Evolutionary conservation across 2,797 vertebrate species (phyloP), one percentile per base, ranked within the genome.

Genomic region (Erpetoichthys calabaricus): DNA sequence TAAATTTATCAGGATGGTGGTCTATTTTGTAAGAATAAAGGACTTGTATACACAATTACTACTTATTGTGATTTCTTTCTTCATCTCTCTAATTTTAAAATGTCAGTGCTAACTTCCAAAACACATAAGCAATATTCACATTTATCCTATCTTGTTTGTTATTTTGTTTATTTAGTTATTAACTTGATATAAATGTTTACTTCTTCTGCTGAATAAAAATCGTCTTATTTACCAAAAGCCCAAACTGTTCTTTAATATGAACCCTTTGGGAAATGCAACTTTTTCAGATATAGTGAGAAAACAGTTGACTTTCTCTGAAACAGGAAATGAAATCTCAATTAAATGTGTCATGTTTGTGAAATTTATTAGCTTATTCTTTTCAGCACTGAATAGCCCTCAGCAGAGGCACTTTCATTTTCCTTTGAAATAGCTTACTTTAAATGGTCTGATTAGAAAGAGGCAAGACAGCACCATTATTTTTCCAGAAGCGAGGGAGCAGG

Each of bases 291-390:
- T 56, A 50, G 68, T 59, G 57, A 64, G 63, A 44, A 8, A 65
- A 66, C 54, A 61, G 69, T 71, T 5, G 45, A 65, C 71, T 73
- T 67, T 67, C 46, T 51, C 66, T 65, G 75, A 79, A 77, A 80
- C 73, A 78, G 72, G 73, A 59, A 76, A 75, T 75, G 70, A 75
- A 82, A 76, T 78, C 70, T 78, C 75, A 79, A 74, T 80, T 75
- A 83, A 63, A 75, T 50, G 62, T 75, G 72, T 79, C 72, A 70
- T 73, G 75, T 78, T 76, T 67, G 70, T 59, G 68, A 70, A 73
- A 74, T 79, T 68, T 79, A 65, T 68, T 67, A 71, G 65, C 42
- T 59, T 66, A 58, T 62, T 59, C 45, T 61, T 60, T 56, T 46
- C n/a, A 62, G 73, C 65, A 64, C 49, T 42, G 70, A 71, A 65